A percentile compares a stretch with the other conserved stretches of the same genome.
Evolutionary conservation across 2,888 invertebrate species (phyloP).

Genomic region (Morpho achilles): DNA sequence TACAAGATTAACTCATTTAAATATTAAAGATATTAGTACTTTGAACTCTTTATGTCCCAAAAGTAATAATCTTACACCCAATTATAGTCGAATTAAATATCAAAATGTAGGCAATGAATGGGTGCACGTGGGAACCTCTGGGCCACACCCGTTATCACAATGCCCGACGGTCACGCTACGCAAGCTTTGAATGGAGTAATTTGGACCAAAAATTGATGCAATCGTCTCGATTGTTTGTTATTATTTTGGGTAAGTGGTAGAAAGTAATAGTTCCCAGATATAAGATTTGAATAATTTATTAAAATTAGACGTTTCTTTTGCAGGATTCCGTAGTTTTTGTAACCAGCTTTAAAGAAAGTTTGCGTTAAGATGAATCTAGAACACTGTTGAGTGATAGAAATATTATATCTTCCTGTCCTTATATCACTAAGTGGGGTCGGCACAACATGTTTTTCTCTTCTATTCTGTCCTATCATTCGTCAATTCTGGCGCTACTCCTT

Average conservation of each 20-base stretch:
- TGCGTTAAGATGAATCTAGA: neutral
- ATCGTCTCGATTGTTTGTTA: conserved; percentile 8
- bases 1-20: no score
- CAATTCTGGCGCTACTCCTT: no score
- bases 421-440: no score
- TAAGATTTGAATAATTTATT: neutral
- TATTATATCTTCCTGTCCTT: no score
- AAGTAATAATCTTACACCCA: neutral
- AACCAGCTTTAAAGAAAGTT: no score
- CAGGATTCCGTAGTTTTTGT: no score
- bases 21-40: no score
- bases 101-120: conserved; percentile 6
- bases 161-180: conserved; percentile 3
- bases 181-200: conserved; percentile 9
- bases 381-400: neutral
- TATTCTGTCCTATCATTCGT: no score
- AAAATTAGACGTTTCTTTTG: neutral
- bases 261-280: neutral
- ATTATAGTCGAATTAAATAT: conserved; percentile 7
- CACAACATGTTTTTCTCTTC: no score
- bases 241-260: conserved; percentile 5
- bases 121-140: conserved; percentile 11
- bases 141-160: conserved; percentile 1
- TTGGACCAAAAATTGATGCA: conserved; percentile 7
- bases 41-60: no score